Conservation (phyloP, 2,888 invertebrate genomes). For the Mesochorus sp. region DNA sequence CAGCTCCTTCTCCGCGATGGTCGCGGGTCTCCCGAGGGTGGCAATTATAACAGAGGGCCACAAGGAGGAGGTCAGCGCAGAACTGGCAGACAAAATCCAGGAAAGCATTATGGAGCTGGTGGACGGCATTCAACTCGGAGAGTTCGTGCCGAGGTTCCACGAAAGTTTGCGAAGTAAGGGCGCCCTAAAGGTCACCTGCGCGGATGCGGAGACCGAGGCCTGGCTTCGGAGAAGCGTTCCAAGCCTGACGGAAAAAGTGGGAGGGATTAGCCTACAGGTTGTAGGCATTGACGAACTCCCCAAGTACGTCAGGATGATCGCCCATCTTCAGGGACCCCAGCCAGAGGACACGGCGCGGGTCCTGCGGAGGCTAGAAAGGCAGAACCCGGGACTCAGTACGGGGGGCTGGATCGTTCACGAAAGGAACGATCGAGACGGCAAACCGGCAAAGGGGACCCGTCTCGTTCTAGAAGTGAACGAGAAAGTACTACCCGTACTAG, state of each 20-base stretch:
- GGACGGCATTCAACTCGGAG: slow-evolving; percentile 6
- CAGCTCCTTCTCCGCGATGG: too few relatives aligned
- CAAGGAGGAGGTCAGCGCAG: neutral
- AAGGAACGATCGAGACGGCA: neutral
- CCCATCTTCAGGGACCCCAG: neutral
- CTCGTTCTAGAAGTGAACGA: slow-evolving; percentile 16
- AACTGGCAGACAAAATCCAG: neutral
- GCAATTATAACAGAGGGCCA: slow-evolving; percentile 12
- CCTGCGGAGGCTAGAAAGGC: slow-evolving; percentile 25
- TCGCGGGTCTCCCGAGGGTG: too few relatives aligned
- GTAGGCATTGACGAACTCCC: slow-evolving; percentile 7
- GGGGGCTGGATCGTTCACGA: slow-evolving; percentile 20
- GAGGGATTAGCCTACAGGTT: slow-evolving; percentile 12
- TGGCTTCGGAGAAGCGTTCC: neutral
- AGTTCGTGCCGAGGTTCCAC: slow-evolving; percentile 20
- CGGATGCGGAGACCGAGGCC: neutral
- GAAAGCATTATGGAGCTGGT: slow-evolving; percentile 18
- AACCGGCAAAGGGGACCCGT: slow-evolving; percentile 5
- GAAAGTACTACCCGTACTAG: neutral
- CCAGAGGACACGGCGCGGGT: neutral
- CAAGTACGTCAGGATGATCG: slow-evolving; percentile 9
- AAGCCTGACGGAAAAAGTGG: slow-evolving; percentile 16
- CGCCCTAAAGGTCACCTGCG: neutral
- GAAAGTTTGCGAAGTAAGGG: slow-evolving; percentile 11
- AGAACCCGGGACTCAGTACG: slow-evolving; percentile 2